phyloP scores from a whole-genome alignment of 2,113 vertebrate species.

The Salvelinus fontinalis region DNA sequence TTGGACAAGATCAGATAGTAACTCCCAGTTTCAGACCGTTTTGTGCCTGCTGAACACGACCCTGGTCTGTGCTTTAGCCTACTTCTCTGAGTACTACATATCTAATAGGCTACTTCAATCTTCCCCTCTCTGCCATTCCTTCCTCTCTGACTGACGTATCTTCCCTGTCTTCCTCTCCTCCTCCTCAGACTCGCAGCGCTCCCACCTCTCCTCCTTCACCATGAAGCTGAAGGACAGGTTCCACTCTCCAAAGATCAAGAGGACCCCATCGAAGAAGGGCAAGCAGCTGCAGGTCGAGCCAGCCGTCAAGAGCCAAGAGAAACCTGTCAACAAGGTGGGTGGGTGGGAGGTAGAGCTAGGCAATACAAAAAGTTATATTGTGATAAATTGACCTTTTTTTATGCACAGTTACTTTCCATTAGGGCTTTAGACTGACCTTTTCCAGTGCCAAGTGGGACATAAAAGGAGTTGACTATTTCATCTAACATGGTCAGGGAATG shows the following conservation, averaged over 20 bases:
- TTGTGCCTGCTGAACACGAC: no score
- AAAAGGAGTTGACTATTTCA: no score
- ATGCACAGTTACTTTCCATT: no score
- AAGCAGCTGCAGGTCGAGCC: conserved; percentile 87
- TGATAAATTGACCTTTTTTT: no score
- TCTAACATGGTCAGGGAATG: no score
- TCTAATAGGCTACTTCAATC: background rate
- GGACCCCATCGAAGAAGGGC: conserved; percentile 95
- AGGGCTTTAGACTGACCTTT: no score
- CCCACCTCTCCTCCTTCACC: conserved; percentile 96
- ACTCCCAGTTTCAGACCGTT: no score
- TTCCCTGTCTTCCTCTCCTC: conserved; percentile 17
- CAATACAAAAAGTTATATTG: no score
- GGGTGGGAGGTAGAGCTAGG: background rate
- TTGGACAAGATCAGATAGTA: no score
- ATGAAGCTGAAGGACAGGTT: conserved; percentile 99
- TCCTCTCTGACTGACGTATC: background rate
- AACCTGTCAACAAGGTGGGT: conserved; percentile 90
- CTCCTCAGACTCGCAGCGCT: conserved; percentile 90
- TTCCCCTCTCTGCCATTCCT: conserved; percentile 1
- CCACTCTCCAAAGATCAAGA: conserved; percentile 97
- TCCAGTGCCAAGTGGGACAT: no score
- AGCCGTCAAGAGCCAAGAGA: conserved; percentile 84
- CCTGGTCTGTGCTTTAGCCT: no score
- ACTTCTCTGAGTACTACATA: no score